Percentiles rank a stretch among this genome's conserved stretches.
Evolutionary conservation across 2,797 vertebrate genomes (phyloP).

Genomic region (Carcharodon carcharias): DNA sequence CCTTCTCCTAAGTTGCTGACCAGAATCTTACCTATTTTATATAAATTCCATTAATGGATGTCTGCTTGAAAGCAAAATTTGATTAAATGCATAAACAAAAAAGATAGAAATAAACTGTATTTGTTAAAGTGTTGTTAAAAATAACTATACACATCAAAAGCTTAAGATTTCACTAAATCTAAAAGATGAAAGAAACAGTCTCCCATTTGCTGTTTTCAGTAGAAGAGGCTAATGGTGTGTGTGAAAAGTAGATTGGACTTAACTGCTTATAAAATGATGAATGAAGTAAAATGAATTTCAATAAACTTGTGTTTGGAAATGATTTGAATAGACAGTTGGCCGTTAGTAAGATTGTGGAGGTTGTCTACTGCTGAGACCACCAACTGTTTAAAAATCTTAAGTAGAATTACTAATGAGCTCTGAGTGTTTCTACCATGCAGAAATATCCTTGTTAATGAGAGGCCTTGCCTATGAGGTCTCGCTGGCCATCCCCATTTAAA

Average conservation of each 20-base stretch:
- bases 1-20: background rate
- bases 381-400: constrained; percentile 42
- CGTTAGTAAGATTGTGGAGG: constrained; percentile 40
- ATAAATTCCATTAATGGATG: background rate
- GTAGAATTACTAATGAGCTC: constrained; percentile 44
- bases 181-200: background rate
- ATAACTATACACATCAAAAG: background rate
- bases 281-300: background rate
- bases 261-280: background rate
- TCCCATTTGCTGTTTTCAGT: background rate
- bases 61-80: background rate
- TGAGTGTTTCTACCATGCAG: background rate
- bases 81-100: background rate
- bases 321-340: constrained; percentile 5
- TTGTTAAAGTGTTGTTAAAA: background rate
- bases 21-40: background rate
- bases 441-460: background rate
- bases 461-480: background rate
- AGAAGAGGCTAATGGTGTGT: background rate
- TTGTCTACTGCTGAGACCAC: constrained; percentile 36
- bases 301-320: background rate
- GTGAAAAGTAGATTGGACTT: background rate
- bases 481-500: background rate
- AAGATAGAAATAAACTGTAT: background rate
- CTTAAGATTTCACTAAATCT: background rate